phyloP scores from a whole-genome alignment of 2,888 invertebrate species.

The Cataglyphis livida region DNA sequence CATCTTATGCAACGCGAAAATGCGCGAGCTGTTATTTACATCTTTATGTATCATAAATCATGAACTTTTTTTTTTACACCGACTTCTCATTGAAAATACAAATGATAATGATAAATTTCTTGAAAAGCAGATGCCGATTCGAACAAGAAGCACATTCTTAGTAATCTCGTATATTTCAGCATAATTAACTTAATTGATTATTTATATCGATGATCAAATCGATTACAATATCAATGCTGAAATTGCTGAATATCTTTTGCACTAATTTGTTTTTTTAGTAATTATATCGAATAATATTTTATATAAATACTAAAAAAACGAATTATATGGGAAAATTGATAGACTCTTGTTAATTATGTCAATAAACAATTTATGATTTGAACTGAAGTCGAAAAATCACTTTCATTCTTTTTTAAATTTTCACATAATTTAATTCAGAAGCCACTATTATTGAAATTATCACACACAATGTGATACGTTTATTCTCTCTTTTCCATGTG shows the following conservation, averaged over 20 bases:
- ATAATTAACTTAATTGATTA: neutral
- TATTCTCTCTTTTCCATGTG: conserved; percentile 6
- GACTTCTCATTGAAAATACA: neutral
- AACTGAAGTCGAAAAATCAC: conserved; percentile 56
- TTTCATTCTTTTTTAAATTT: conserved; percentile 15
- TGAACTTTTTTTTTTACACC: neutral
- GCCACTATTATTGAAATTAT: conserved; percentile 13
- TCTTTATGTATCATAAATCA: neutral
- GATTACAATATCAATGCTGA: neutral
- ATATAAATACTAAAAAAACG: no score
- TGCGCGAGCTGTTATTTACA: neutral
- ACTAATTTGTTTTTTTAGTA: conserved; percentile 44
- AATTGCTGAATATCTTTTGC: conserved; percentile 5
- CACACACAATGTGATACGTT: conserved; percentile 11
- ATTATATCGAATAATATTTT: neutral
- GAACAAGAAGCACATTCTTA: neutral
- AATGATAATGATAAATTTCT: neutral
- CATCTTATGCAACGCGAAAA: conserved; percentile 57
- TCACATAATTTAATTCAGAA: neutral
- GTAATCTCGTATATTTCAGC: neutral
- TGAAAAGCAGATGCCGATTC: neutral
- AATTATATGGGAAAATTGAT: neutral
- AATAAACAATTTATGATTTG: conserved; percentile 54
- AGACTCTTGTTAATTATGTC: conserved; percentile 68
- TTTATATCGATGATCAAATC: conserved; percentile 20